Evolutionary conservation across 2,113 vertebrate species (phyloP).

Genomic region (Emydura subglobosa): DNA sequence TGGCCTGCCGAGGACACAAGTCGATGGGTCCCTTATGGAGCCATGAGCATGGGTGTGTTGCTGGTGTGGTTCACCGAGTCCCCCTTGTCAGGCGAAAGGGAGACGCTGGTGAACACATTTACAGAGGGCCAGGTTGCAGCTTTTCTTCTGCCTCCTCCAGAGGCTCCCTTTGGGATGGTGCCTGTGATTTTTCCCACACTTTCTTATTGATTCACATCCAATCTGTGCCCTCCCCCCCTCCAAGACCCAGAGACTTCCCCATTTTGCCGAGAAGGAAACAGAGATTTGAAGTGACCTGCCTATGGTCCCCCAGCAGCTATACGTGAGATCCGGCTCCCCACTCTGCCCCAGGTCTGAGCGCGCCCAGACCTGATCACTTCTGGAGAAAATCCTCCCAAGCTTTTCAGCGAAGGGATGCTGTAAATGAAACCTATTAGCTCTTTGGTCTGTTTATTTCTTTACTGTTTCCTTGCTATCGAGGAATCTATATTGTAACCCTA

Average conservation of each 20-base stretch:
- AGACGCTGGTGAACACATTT: neutral
- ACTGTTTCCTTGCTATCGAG: conserved; percentile 66
- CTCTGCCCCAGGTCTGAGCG: neutral
- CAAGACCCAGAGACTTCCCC: neutral
- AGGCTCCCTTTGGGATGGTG: neutral
- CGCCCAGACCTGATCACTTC: neutral
- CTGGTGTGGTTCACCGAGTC: neutral
- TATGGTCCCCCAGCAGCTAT: neutral
- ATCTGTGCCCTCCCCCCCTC: neutral
- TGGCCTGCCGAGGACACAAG: neutral
- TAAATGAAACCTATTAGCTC: conserved; percentile 48
- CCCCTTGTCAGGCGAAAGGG: neutral
- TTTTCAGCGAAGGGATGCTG: conserved; percentile 20
- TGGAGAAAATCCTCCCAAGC: neutral
- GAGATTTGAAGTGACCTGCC: neutral
- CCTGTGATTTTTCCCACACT: neutral
- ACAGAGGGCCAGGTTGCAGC: neutral
- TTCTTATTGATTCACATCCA: neutral
- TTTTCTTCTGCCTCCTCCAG: neutral
- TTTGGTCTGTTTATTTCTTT: conserved; percentile 64
- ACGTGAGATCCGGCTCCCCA: neutral
- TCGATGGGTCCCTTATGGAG: neutral
- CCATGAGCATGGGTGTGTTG: too few relatives aligned
- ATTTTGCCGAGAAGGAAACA: neutral
- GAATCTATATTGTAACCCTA: conserved; percentile 82